Base-by-base conservation (phyloP, 64 coral and sea anemone species). In the Dendronephthya gigantea region DNA sequence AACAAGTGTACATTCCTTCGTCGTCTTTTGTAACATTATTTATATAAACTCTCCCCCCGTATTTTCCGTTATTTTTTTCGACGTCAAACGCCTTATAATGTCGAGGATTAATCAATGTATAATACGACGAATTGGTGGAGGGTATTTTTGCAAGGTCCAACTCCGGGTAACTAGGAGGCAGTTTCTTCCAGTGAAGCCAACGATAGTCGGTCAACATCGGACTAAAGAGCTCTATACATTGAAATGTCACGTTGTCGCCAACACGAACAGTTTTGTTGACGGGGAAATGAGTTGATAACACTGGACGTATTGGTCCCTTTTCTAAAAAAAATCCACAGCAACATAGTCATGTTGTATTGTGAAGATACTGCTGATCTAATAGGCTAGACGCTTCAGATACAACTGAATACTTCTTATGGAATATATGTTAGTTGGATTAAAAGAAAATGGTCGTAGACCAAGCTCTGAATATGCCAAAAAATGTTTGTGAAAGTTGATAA, bases 1-100 rank as follows among this genome's bases (percentile, higher is more conserved):
- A 85, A 51, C 94, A 97, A 0, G 94, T 93, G 68, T 97, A 97
- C 9, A 97, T 75, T 40, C 94, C 94, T 35, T 90, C 92, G 88
- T 97, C 94, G 0, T 93, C 52, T 62, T 97, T 87, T 14, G 91
- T 90, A 30, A 96, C 90, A 69, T 96, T 92, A 37, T 34, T 79
- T 29, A 39, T 39, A 82, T 58, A 90, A 82, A 0, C 72, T 40
- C 59, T 45, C 9, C 41, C 68, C 86, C 72, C 72, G 30, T 79
- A 45, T 51, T 96, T 68, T 36, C 94, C 94, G 28, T 92, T 88
- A 22, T 49, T 32, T 4, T 82, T 50, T 30, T 85, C 82, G 22
- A 40, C 84, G 31, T 50, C 74, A 16, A 96, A 85, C 2, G 93
- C 84, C 16, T 49, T 11, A 82, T 96, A 96, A 84, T 92, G 74